Base-by-base conservation (phyloP, 35 echinoderm and acorn worm genomes). In the Ptychodera flava region DNA sequence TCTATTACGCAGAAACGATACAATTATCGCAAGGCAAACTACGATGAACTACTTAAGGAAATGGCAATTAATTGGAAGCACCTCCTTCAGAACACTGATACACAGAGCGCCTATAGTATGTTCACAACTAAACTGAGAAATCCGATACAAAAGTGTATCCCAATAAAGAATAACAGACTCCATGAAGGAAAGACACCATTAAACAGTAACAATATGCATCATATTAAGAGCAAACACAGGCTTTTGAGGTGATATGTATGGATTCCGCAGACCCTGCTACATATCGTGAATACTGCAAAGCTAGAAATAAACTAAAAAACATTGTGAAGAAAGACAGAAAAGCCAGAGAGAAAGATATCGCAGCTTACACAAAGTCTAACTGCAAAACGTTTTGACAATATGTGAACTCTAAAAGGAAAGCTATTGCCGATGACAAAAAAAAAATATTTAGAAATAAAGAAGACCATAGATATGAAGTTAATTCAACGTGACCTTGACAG, bases 401-500 rank as follows among this genome's bases (percentile, higher is more conserved):
- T 31, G 80, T 34, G 32, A 82, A 82, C 35, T 82, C 80, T 33
- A 82, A 82, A 34, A 82, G 80, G 80, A 82, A 82, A 33, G 80
- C 38, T 91, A 0, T 91, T 91, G 38, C 84, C 85, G 0, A 85
- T 86, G 64, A 85, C 86, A 34, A 91, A 76, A 15, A 36, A 86
- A 0, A 86, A 86, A 1, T 87, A 91, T 86, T 80, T 78, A 28
- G 2, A 31, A 1, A 81, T 81, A 15, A 31, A 81, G 80, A 31
- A 1, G 16, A 1, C 15, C 1, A 1, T 28, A 0, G 80, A 81
- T 28, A 15, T 31, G 12, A 28, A 31, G 35, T 1, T 28, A 12
- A 12, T 81, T 1, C 80, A 81, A 81, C 31, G 22, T 0, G 81
- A 83, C 37, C 81, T 83, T 35, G 81, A 83, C 37, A 33, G 37